Evolutionary conservation across 1,140 invertebrate genomes (phyloP).

Genomic region (Lamellibrachia luymesi): DNA sequence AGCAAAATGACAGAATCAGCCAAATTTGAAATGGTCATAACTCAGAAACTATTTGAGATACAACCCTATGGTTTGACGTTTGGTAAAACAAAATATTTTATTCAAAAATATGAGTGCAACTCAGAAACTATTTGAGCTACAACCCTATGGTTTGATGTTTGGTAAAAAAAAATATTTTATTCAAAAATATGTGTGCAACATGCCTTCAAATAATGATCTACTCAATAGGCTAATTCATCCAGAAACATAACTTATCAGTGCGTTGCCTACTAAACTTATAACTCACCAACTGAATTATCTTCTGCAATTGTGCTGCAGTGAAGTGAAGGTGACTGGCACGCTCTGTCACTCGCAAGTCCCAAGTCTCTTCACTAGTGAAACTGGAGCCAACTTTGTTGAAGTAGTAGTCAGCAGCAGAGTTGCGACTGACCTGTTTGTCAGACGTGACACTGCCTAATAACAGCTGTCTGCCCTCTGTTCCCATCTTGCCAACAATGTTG

Average conservation of each 20-base stretch:
- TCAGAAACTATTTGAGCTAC: too few relatives aligned
- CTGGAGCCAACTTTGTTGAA: constrained; percentile 90
- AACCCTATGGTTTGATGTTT: too few relatives aligned
- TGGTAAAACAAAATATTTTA: too few relatives aligned
- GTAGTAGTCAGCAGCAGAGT: constrained; percentile 63
- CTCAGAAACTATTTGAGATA: too few relatives aligned
- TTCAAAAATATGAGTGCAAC: too few relatives aligned
- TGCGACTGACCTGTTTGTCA: background rate
- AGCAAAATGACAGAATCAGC: too few relatives aligned
- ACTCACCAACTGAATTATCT: constrained; percentile 52
- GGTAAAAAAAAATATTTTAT: too few relatives aligned
- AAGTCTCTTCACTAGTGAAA: constrained; percentile 62
- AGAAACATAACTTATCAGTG: background rate
- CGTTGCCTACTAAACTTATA: background rate
- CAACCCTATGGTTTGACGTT: too few relatives aligned
- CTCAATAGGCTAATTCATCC: background rate
- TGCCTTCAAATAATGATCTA: too few relatives aligned
- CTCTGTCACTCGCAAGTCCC: constrained; percentile 50
- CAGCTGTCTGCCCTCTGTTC: constrained; percentile 26
- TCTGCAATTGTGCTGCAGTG: constrained; percentile 50
- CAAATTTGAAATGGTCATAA: too few relatives aligned
- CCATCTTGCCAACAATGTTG: constrained; percentile 64
- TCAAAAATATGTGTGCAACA: too few relatives aligned
- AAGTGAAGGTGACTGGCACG: constrained; percentile 53
- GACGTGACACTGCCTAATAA: constrained; percentile 29